phyloP scores from a whole-genome alignment of 1,140 invertebrate genomes.

The Aleiodes sp. region DNA sequence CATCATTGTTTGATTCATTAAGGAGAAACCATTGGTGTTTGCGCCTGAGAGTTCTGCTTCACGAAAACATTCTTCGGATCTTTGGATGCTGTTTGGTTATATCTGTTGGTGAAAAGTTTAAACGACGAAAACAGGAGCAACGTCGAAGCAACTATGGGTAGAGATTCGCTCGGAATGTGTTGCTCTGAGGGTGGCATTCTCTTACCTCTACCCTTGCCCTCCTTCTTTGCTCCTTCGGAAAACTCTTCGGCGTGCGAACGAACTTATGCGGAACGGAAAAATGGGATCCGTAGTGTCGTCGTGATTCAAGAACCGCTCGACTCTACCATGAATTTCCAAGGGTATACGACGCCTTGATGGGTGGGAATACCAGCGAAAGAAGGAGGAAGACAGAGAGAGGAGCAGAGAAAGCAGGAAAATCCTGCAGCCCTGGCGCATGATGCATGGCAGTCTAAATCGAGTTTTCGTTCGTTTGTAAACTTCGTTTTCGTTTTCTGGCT shows the following conservation, averaged over 20 bases:
- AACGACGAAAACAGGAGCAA: slow-evolving; percentile 10
- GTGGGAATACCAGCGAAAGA: not conserved
- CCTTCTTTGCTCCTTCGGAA: not conserved
- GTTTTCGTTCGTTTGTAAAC: slow-evolving; percentile 62
- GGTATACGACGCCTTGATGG: slow-evolving; percentile 14
- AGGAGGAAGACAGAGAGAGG: slow-evolving; percentile 6
- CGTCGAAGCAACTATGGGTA: not conserved
- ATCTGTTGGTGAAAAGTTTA: slow-evolving; percentile 12
- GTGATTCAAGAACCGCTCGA: slow-evolving; percentile 41
- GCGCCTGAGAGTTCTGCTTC: not conserved
- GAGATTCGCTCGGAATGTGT: slow-evolving; percentile 8
- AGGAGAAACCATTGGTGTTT: not conserved
- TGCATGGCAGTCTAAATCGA: slow-evolving; percentile 60
- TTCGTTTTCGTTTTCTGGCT: slow-evolving; percentile 45
- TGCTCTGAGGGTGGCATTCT: not conserved
- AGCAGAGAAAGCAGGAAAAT: slow-evolving; percentile 20
- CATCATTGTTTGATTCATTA: not conserved
- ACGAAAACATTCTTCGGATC: slow-evolving; percentile 7
- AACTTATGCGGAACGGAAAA: slow-evolving; percentile 59
- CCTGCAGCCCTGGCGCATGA: slow-evolving; percentile 49
- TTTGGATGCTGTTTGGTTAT: not conserved
- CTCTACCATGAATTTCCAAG: slow-evolving; percentile 43
- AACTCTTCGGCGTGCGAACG: slow-evolving; percentile 44
- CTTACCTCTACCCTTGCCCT: not conserved
- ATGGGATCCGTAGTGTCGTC: slow-evolving; percentile 50